Evolutionary conservation across 2,113 vertebrate genomes (phyloP), one percentile per base, ranked within the genome.

Genomic region (Butorides virescens): DNA sequence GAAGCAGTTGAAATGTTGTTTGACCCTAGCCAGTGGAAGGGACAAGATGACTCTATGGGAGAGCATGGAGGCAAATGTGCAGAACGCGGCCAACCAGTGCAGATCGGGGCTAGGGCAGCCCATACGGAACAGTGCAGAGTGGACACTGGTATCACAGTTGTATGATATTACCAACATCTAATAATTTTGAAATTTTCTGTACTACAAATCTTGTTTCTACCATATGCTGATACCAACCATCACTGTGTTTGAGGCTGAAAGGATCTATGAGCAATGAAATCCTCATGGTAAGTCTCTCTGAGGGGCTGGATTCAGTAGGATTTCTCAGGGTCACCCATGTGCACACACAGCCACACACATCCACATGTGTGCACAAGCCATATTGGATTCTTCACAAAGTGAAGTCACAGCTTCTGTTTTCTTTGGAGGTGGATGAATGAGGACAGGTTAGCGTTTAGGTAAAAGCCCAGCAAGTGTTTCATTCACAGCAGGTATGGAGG

Each of bases 21-120:
- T 88, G 46, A 49, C 30, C 30, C 14, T 50, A 22, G 13, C 0
- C 13, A 3, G 44, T 32, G 23, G 15, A 72, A 56, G 21, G 14
- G 23, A 56, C 11, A 26, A 39, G 29, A 42, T 0, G 2, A 14
- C 7, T 82, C 22, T 0, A 0, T 27, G 11, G 30, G 19, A 42
- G 42, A 53, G 23, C 15, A 15, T 11, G 55, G 14, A 58, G 23
- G 6, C 55, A 79, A 50, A 22, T 5, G 4, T 61, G 27, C 26
- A 27, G 5, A 3, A 5, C 5, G 21, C 26, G 34, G 5, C 30
- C 44, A 61, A 2, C 12, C 12, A 32, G 12, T 32, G 25, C 15
- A 65, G 36, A 10, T 8, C 8, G n/a, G 29, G 30, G 11, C 39
- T 75, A 32, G 62, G 27, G 25, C 11, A 88, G 26, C 15, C 34